Evolutionary conservation across 2,113 vertebrate genomes (phyloP).

Genomic region (Rhinoderma darwinii): DNA sequence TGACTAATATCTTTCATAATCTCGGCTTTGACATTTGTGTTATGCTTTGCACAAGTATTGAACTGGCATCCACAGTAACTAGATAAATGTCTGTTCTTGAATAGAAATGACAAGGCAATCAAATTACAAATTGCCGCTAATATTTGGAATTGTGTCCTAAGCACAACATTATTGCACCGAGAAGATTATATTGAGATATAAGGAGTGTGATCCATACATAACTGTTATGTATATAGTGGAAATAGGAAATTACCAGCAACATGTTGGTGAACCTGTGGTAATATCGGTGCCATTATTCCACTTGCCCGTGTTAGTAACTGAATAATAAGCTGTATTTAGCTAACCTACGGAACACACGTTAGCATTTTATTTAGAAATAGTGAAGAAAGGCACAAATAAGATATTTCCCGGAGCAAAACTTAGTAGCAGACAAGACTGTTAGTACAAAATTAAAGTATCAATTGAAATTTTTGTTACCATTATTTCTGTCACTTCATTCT

Average conservation of each 20-base stretch:
- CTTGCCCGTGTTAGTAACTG: not conserved
- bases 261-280: not conserved
- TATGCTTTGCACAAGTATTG: constrained; percentile 20
- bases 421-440: too few species aligned
- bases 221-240: not conserved
- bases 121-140: constrained; percentile 40
- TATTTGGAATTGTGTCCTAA: not conserved
- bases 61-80: constrained; percentile 30
- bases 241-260: not conserved
- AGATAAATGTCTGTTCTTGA: constrained; percentile 51
- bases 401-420: too few species aligned
- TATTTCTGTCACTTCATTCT: too few species aligned
- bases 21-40: constrained; percentile 18
- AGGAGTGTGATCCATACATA: not conserved
- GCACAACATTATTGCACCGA: not conserved
- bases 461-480: too few species aligned
- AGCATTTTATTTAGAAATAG: not conserved
- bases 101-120: constrained; percentile 48
- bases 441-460: too few species aligned
- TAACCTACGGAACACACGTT: not conserved
- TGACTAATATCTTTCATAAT: constrained; percentile 51
- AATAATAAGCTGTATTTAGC: not conserved
- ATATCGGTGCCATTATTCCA: not conserved
- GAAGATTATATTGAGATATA: not conserved
- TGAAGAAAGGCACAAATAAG: not conserved